Base-by-base conservation (phyloP, 2,113 vertebrate genomes). In the Xyrauchen texanus region DNA sequence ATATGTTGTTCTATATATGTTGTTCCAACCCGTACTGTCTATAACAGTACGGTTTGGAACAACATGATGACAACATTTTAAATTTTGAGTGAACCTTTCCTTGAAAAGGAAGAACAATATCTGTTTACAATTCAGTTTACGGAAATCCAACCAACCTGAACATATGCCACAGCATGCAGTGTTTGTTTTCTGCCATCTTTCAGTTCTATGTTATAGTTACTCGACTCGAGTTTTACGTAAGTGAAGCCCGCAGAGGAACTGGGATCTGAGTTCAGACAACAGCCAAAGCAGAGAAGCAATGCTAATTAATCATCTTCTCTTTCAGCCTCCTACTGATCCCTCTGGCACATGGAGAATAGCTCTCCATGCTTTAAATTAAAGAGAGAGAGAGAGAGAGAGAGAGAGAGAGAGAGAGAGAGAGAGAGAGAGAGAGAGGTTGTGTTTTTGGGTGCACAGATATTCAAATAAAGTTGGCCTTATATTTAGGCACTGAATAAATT, bases 291-390 rank as follows among this genome's bases (percentile, higher is more conserved):
- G 81, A 46, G 6, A 34, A 34, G 88, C 88, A 92, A 89, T 92
- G 86, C 89, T 92, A 91, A 93, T 92, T 86, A 61, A 85, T 76
- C 82, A 64, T 81, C 76, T 83, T 68, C 58, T 73, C 85, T 87
- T 82, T 80, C 66, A 84, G 75, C 74, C 78, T 71, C 86, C 71
- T 69, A 84, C 77, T 62, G 21, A 69, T 79, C 67, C 47, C 13
- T 74, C 79, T 82, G 81, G 75, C 82, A 46, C 44, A 44, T 9
- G 6, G 67, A 80, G 77, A 79, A 79, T 58, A 70, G 77, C 77
- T 65, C 71, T 49, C 7, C 63, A 82, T 64, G 64, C 77, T 75
- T 45, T 47, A 51, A 60, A 34, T 34, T 34, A n/a, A n/a, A 61
- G 44, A n/a, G 11, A n/a, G 15, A 2, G 15, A 57, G 7, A 58